Evolutionary conservation across 1,140 invertebrate species (phyloP), one percentile per base, ranked within the genome.

Genomic region (Eurosta solidaginis): DNA sequence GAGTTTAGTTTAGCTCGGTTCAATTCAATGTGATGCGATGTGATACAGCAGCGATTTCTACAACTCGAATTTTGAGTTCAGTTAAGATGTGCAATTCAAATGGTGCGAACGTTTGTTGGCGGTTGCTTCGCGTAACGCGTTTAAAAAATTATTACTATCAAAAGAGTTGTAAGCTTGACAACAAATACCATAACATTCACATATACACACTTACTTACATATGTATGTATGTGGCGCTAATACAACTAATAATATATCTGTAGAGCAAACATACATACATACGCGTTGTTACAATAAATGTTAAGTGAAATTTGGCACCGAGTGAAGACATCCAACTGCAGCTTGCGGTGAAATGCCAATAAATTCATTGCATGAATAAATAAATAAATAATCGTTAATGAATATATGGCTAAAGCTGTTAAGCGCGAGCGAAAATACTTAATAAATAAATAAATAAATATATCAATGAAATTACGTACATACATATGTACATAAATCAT

Each of bases 31-130:
- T n/a, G 33, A 68, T 68, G 27, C 33, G 45, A 47, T 47, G 45
- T 17, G 47, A 49, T 17, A 63, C 59, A 68, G 59, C 59, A 33
- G 27, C 33, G 29, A 68, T 68, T 68, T 33, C 33, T 33, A 22
- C 59, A 20, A 68, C 17, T 22, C 59, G 59, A 59, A 17, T 74
- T 45, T 45, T 47, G 10, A 74, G 44, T 74, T 85, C 84, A 85
- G 84, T 85, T 84, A 85, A 83, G 84, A 85, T 85, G 84, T 85
- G 83, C 83, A 84, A 82, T 85, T 85, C 81, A 81, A 83, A 83
- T 82, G 83, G 84, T 84, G 83, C 84, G 83, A 84, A 85, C 83
- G 84, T 85, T 81, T 63, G 76, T 49, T 42, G 22, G 76, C 76
- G 76, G 59, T 68, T 68, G 59, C 17, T 36, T 68, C 76, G 76